A percentile compares a stretch with the other conserved stretches of the same genome.
phyloP scores from a whole-genome alignment of 2,888 invertebrate genomes.

The Osmoderma eremita region DNA sequence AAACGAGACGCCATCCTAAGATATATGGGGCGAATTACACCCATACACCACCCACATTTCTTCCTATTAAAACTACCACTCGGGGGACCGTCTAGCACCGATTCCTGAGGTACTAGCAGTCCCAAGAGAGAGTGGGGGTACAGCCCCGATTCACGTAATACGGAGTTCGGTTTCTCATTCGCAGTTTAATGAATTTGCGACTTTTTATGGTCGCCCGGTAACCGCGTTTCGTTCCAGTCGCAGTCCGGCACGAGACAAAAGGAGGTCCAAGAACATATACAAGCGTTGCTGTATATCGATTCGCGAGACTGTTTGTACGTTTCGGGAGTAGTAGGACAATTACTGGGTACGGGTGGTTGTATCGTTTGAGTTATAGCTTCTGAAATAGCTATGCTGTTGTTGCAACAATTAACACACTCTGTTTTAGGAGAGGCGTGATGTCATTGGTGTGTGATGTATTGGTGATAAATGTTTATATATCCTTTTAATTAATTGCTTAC shows the following conservation, averaged over 20 bases:
- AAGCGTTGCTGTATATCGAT: neutral
- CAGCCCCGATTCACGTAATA: too few species aligned
- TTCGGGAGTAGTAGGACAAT: neutral
- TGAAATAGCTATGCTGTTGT: neutral
- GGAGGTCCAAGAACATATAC: neutral
- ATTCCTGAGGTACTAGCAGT: too few species aligned
- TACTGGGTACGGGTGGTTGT: neutral
- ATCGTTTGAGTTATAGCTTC: neutral
- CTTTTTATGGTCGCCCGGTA: constrained; percentile 8
- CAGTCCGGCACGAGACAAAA: neutral
- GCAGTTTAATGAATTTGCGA: constrained; percentile 31
- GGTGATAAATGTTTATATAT: too few species aligned
- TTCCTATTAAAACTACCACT: constrained; percentile 1
- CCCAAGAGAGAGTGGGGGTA: too few species aligned
- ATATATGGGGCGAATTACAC: neutral
- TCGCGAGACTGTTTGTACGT: constrained; percentile 3
- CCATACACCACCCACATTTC: neutral
- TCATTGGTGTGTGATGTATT: too few species aligned
- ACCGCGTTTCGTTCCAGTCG: neutral
- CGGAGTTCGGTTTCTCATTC: neutral
- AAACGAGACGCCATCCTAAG: neutral
- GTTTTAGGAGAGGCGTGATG: too few species aligned
- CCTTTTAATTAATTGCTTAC: too few species aligned
- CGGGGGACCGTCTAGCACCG: too few species aligned
- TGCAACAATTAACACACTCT: neutral